Evolutionary conservation across 2,113 vertebrate genomes (phyloP), one percentile per base, ranked within the genome.

Genomic region (Amblyopsis rosae): DNA sequence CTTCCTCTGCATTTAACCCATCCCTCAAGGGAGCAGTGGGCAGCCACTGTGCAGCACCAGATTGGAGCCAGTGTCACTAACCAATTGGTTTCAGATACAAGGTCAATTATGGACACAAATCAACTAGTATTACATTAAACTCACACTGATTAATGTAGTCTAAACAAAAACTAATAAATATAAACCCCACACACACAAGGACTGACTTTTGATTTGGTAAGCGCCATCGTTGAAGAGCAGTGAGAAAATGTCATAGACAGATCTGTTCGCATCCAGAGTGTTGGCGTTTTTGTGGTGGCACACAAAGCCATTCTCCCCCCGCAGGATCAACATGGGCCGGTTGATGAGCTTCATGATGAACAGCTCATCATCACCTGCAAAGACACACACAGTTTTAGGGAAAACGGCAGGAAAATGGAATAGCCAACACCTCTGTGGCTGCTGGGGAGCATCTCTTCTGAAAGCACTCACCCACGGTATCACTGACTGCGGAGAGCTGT

Each of bases 291-390:
- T 96, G 82, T 96, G 97, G 84, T 94, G 94, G 78, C 96, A 95
- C 66, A 99, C 95, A 6, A 97, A 99, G 79, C 97, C 97, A 0
- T 96, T 95, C 67, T 94, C 93, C 0, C 97, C 96, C 0, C 93
- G 93, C 49, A 99, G 92, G 80, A 98, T 96, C 82, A 98, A 86
- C 79, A 98, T 94, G 0, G 97, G 97, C 35, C 97, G 93, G 88
- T 99, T 99, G 82, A 98, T 98, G 65, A 98, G 94, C 83, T 97
- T 98, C 84, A 99, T 93, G 48, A 91, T 81, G 84, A 98, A 96
- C 75, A 95, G 90, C 86, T 98, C 97, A 0, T 94, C 95, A 64
- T 93, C 93, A n/a, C 95, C 97, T 99, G 88, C 0, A 1, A 61
- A 4, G n/a, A 16, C 49, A 7, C 47, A 16, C 32, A 19, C 16